These are phyloP conservation scores for Cynopterus sphinx DNA, from an alignment of 2,797 vertebrate genomes.

Conservation along the genomic window DNA sequence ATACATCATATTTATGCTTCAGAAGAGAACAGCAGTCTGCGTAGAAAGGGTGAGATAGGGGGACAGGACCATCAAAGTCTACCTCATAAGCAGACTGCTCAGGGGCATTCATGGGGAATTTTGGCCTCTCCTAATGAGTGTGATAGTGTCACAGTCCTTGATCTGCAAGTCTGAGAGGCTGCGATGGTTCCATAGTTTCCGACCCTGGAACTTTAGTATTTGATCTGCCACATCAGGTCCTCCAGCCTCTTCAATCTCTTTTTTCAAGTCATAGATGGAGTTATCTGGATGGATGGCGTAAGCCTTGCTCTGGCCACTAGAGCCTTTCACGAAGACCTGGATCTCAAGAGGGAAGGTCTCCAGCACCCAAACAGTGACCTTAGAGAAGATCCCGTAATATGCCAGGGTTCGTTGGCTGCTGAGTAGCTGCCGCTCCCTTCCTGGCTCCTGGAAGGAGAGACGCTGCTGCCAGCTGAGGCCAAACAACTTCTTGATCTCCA, in stretches of 20 bases:
- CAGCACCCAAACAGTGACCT: conserved; percentile 6
- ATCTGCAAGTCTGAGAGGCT: conserved; percentile 40
- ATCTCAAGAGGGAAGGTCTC: conserved; percentile 39
- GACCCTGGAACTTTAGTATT: background rate
- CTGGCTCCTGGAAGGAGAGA: conserved; percentile 33
- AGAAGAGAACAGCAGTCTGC: background rate
- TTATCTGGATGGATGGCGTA: background rate
- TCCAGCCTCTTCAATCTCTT: background rate
- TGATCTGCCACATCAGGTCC: background rate
- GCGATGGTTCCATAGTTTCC: background rate
- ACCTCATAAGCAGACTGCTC: background rate
- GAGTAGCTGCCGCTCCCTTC: background rate
- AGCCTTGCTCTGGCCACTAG: background rate
- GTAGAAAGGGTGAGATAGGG: background rate
- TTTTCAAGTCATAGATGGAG: background rate
- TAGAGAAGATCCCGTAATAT: conserved; percentile 51
- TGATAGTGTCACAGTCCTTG: conserved; percentile 39
- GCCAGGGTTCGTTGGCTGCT: background rate
- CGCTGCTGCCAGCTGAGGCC: accelerated
- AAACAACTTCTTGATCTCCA: background rate
- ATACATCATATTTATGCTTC: background rate
- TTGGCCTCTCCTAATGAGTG: background rate
- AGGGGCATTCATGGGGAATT: background rate
- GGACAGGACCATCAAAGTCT: too few species aligned
- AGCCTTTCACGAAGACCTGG: background rate